These are phyloP conservation scores for Tachysurus vachellii DNA, from an alignment of 2,113 vertebrate species.

Conservation along the genomic window DNA sequence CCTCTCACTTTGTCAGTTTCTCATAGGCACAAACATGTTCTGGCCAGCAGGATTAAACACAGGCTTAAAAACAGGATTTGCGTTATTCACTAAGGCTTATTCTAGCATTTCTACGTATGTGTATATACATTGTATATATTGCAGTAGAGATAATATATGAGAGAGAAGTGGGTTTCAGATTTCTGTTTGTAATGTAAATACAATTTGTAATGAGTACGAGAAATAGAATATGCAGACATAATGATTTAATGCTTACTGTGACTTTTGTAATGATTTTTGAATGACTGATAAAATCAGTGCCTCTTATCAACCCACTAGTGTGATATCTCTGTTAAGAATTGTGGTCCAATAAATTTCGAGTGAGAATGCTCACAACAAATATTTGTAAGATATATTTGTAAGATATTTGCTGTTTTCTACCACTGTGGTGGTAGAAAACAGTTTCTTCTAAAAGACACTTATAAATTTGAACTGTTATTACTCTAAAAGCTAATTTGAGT, in stretches of 20 bases:
- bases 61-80: neutral
- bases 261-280: neutral
- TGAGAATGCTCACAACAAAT: neutral
- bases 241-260: conserved; percentile 9
- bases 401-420: too few relatives aligned
- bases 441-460: neutral
- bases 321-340: neutral
- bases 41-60: neutral
- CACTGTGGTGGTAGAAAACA: neutral
- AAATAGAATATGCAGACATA: neutral
- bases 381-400: neutral
- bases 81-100: neutral
- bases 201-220: conserved; percentile 16
- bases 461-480: neutral
- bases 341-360: neutral
- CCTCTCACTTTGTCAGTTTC: conserved; percentile 26
- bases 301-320: neutral
- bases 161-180: neutral
- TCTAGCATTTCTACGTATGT: neutral
- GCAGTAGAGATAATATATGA: neutral
- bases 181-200: neutral
- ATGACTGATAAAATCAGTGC: neutral
- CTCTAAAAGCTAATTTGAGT: neutral
- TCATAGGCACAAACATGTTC: conserved; percentile 25
- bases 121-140: neutral